A percentile compares a stretch with the other conserved stretches of the same genome.
These are phyloP conservation scores for Perizoma affinitatum DNA, from an alignment of 2,888 invertebrate genomes.

Conservation along the genomic window DNA sequence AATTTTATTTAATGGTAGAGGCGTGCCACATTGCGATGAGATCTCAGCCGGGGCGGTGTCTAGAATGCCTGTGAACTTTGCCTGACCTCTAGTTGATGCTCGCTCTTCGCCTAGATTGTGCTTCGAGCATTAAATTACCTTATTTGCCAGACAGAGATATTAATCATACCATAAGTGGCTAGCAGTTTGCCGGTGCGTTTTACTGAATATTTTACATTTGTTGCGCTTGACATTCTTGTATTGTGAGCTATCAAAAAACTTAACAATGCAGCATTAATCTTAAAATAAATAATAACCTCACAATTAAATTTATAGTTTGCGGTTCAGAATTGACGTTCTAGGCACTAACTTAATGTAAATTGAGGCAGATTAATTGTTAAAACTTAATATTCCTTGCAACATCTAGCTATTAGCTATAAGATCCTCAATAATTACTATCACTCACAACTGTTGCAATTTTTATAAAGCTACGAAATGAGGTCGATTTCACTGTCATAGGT, in stretches of 20 bases:
- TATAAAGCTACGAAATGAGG: conserved; percentile 48
- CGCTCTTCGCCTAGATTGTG: conserved; percentile 43
- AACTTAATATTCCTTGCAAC: too few species aligned
- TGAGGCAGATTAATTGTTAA: too few species aligned
- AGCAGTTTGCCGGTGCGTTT: conserved; percentile 7
- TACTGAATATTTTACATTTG: conserved; percentile 13
- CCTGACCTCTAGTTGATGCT: conserved; percentile 55
- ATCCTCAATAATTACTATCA: conserved; percentile 27
- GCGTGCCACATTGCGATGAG: conserved; percentile 49
- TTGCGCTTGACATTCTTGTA: conserved; percentile 23
- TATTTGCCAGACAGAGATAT: conserved; percentile 38
- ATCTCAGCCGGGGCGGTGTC: conserved; percentile 41
- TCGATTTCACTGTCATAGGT: conserved; percentile 38
- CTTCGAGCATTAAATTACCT: conserved; percentile 43
- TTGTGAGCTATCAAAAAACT: not conserved
- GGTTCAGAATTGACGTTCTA: too few species aligned
- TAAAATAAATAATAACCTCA: too few species aligned
- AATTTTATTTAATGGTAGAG: not conserved
- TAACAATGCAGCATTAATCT: not conserved
- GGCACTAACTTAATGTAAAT: too few species aligned
- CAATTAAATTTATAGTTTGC: too few species aligned
- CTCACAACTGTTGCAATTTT: conserved; percentile 46
- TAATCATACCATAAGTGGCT: conserved; percentile 24
- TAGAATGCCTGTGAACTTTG: conserved; percentile 61
- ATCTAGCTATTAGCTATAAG: not conserved